These are phyloP conservation scores for Rhinophrynus dorsalis DNA, from an alignment of 2,797 vertebrate species.

Conservation along the genomic window DNA sequence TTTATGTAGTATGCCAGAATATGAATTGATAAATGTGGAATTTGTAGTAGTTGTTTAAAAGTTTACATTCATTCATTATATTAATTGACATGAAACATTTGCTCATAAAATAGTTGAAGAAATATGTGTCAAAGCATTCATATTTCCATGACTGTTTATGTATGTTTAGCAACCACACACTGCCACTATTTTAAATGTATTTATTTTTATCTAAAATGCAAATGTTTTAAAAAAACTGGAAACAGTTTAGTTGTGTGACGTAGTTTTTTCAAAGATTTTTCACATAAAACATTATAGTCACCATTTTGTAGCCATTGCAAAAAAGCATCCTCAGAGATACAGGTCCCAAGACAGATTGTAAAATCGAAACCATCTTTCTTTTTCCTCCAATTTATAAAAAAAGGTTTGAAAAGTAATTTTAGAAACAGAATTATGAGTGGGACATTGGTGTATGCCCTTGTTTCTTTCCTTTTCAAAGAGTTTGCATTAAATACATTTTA, in stretches of 20 bases:
- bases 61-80: too few species aligned
- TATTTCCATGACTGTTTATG: too few species aligned
- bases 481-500: neutral
- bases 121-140: too few species aligned
- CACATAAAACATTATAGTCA: slow-evolving; percentile 27
- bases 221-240: neutral
- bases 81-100: too few species aligned
- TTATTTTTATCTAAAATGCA: slow-evolving; percentile 39
- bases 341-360: slow-evolving; percentile 49
- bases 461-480: neutral
- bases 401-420: neutral
- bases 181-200: too few species aligned
- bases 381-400: slow-evolving; percentile 7
- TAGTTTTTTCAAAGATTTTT: neutral
- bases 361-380: slow-evolving; percentile 19
- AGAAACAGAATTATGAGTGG: neutral
- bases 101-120: too few species aligned
- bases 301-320: slow-evolving; percentile 62
- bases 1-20: too few species aligned
- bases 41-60: too few species aligned
- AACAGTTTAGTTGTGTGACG: slow-evolving; percentile 25
- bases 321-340: slow-evolving; percentile 68
- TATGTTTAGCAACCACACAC: too few species aligned
- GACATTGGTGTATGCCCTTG: neutral
- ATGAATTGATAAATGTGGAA: too few species aligned